Conservation (phyloP, 2,797 vertebrate species). For the Pseudochirops cupreus region DNA sequence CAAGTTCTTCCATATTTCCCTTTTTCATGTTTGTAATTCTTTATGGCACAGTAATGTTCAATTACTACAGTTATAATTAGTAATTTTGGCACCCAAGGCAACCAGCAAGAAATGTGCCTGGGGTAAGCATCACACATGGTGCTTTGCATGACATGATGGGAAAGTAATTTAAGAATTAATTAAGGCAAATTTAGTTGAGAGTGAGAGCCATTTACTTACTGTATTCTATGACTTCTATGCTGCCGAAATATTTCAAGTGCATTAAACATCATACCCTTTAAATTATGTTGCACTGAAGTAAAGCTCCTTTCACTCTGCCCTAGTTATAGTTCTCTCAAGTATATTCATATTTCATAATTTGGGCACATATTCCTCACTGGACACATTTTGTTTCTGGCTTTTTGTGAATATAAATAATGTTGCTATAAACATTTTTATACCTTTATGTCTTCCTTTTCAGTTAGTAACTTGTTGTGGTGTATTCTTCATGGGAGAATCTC, state of each 20-base stretch:
- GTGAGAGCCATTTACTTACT: background rate
- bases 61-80: background rate
- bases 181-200: constrained; percentile 1
- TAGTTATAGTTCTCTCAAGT: background rate
- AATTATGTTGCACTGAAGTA: background rate
- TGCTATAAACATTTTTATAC: background rate
- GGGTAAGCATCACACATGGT: background rate
- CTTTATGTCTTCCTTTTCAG: background rate
- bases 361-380: background rate
- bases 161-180: background rate
- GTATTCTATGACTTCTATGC: background rate
- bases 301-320: background rate
- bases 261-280: background rate
- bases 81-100: background rate
- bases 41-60: too few species aligned
- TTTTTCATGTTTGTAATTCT: too few species aligned
- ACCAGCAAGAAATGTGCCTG: constrained; percentile 1
- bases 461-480: background rate
- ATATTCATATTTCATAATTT: background rate
- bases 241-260: background rate
- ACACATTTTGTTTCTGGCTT: background rate
- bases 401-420: background rate
- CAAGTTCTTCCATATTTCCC: too few species aligned
- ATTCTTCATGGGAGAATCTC: background rate
- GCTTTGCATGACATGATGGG: background rate